A percentile compares a stretch with the other conserved stretches of the same genome.
phyloP scores from a whole-genome alignment of 2,113 vertebrate species.

The Sander lucioperca region DNA sequence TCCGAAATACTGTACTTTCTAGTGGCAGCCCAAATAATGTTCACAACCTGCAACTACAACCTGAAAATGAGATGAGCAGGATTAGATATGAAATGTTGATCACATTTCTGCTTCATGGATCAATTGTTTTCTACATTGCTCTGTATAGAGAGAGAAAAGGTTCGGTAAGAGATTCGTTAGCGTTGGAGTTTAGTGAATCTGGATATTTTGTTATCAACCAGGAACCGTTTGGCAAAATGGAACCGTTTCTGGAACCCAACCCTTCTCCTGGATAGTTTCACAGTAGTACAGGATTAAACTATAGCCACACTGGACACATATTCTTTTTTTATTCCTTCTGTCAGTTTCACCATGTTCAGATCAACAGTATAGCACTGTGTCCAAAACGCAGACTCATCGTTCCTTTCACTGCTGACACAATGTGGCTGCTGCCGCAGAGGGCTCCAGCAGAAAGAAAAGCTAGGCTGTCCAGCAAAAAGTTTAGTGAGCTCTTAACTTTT shows the following conservation, averaged over 20 bases:
- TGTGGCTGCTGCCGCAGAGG: constrained; percentile 17
- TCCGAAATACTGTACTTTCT: no score
- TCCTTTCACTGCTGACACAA: constrained; percentile 32
- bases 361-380: neutral
- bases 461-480: constrained; percentile 2
- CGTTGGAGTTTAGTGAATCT: neutral
- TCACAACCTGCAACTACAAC: no score
- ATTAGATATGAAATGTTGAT: neutral
- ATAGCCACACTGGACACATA: neutral
- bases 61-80: neutral
- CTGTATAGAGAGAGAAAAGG: neutral
- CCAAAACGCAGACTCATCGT: constrained; percentile 24
- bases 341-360: neutral
- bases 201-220: neutral
- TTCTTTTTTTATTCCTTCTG: neutral
- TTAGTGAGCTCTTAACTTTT: neutral
- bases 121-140: neutral
- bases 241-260: neutral
- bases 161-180: neutral
- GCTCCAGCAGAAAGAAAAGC: neutral
- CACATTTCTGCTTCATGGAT: neutral
- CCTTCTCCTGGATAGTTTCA: neutral
- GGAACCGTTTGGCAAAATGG: neutral
- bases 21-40: neutral
- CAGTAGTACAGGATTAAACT: neutral